A percentile compares a stretch with the other conserved stretches of the same genome.
Conservation (phyloP, 2,888 invertebrate species). For the Lumbricus terrestris region DNA sequence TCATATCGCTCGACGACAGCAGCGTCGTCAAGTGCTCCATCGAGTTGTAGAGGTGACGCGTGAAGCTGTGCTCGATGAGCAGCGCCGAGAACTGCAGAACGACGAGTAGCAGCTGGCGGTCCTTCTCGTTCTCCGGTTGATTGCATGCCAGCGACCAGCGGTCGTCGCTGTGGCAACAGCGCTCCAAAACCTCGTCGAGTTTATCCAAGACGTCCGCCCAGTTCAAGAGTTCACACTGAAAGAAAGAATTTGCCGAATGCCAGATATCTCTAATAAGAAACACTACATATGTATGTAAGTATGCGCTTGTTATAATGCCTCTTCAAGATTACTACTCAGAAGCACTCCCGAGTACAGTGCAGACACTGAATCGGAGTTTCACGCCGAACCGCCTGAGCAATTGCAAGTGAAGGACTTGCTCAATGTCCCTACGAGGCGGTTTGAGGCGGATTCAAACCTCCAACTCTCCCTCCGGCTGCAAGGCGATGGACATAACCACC, state of each 20-base stretch:
- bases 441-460: too few species aligned
- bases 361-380: too few species aligned
- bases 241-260: background rate
- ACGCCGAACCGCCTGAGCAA: too few species aligned
- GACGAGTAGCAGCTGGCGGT: conserved; percentile 70
- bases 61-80: conserved; percentile 82
- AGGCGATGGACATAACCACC: too few species aligned
- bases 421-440: too few species aligned
- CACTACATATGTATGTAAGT: too few species aligned
- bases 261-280: conserved; percentile 12
- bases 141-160: conserved; percentile 76
- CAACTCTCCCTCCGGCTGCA: too few species aligned
- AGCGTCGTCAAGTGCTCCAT: conserved; percentile 79
- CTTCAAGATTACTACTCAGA: too few species aligned
- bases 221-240: conserved; percentile 75
- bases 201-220: conserved; percentile 81
- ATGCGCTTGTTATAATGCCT: too few species aligned
- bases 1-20: conserved; percentile 77
- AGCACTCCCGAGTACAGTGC: too few species aligned
- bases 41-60: conserved; percentile 81
- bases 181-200: conserved; percentile 69
- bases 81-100: conserved; percentile 79
- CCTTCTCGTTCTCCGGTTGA: conserved; percentile 65
- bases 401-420: too few species aligned
- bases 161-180: conserved; percentile 68